Evolutionary conservation across 1,140 invertebrate genomes (phyloP), one percentile per base, ranked within the genome.

Genomic region (Cheumatopsyche charites): DNA sequence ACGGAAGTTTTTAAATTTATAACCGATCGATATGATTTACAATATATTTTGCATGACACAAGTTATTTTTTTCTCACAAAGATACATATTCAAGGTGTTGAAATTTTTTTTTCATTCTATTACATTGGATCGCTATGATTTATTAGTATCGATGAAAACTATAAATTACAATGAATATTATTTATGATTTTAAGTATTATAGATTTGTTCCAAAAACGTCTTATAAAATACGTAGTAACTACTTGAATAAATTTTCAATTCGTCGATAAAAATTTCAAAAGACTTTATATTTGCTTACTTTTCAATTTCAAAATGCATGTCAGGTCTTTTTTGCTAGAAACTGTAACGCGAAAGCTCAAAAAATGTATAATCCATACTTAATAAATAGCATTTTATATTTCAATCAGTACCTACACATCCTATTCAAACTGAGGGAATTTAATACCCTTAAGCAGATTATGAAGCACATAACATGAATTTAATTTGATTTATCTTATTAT

Each of bases 281-380:
- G n/a, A n/a, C n/a, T n/a, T n/a, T n/a, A n/a, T 42, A 19, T 23
- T 58, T 58, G 12, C 55, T 58, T 12, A 25, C 3, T 55, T 55
- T 17, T 9, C 36, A 36, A 36, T 65, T 26, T 13, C 23, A 65
- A 65, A 12, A 65, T 36, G 26, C 62, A 36, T 65, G 62, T 45
- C 42, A 66, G 63, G 47, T 43, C 63, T 43, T 42, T 26, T 47
- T 21, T 21, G 43, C 63, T 41, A 63, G 62, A 58, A 58, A 25
- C 23, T 58, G 23, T 58, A 58, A 7, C 12, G 23, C 21, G n/a
- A 58, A 58, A 25, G 19, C 17, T 21, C 9, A 58, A 25, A 58
- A 58, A 36, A 36, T 36, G 9, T 4, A 36, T 36, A n/a, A n/a
- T n/a, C n/a, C n/a, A 36, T 36, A 36, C 3, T 36, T 36, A 36